These are phyloP conservation scores for Mesitornis unicolor DNA, from an alignment of 2,113 vertebrate genomes.

Conservation along the genomic window DNA sequence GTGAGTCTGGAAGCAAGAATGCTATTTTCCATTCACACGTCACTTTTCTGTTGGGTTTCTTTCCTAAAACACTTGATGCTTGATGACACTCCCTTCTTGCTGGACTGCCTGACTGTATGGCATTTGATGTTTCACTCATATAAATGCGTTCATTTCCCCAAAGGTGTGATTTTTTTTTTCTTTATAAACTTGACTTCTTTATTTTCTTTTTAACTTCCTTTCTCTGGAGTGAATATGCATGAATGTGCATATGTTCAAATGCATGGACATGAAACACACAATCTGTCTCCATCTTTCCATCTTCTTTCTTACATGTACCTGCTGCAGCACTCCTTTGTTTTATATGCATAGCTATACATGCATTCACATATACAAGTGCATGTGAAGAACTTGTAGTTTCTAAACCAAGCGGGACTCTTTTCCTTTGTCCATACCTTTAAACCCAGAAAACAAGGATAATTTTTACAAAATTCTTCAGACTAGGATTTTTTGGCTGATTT, in stretches of 20 bases:
- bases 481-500: neutral
- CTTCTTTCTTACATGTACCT: neutral
- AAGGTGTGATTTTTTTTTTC: neutral
- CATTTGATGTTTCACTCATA: neutral
- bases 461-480: neutral
- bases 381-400: neutral
- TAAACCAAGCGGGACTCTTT: neutral
- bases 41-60: neutral
- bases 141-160: neutral
- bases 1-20: slow-evolving; percentile 43
- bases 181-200: neutral
- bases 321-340: neutral
- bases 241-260: neutral
- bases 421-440: neutral
- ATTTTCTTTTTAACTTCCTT: neutral
- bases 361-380: neutral
- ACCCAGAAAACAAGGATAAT: neutral
- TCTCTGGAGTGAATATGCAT: neutral
- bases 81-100: neutral
- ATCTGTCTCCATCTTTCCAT: neutral
- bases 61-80: neutral
- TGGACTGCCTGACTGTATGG: neutral
- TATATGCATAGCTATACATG: neutral
- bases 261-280: neutral
- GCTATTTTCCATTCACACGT: slow-evolving; percentile 52